Percentiles rank a stretch among this genome's conserved stretches.
Evolutionary conservation across 2,113 vertebrate species (phyloP).

Genomic region (Arenaria interpres): DNA sequence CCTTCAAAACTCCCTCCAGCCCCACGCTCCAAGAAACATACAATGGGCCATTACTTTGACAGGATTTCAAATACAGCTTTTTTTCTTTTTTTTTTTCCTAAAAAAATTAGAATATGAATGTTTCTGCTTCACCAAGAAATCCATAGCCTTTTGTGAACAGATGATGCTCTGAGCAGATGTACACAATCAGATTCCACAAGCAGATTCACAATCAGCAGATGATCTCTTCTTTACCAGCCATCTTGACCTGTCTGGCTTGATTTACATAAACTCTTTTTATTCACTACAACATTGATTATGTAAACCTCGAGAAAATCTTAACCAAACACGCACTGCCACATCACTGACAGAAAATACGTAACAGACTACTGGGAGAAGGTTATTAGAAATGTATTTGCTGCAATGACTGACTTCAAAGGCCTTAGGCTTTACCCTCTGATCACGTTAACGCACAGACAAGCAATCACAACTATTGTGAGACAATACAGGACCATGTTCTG

Average conservation of each 20-base stretch:
- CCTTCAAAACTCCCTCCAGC: not conserved
- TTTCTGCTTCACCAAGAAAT: not conserved
- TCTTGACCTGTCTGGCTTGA: conserved; percentile 41
- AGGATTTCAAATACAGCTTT: not conserved
- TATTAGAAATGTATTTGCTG: not conserved
- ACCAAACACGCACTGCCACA: not conserved
- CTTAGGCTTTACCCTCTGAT: not conserved
- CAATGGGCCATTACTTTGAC: not conserved
- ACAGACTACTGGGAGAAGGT: not conserved
- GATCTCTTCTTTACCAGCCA: conserved; percentile 31
- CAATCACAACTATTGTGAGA: not conserved
- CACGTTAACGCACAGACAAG: not conserved
- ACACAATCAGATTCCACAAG: not conserved
- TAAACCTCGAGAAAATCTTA: conserved; percentile 25
- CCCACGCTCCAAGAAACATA: not conserved
- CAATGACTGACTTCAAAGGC: not conserved
- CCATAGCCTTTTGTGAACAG: conserved; percentile 4
- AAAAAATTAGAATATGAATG: not conserved
- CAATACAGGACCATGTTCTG: not conserved
- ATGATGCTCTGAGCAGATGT: not conserved
- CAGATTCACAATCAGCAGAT: conserved; percentile 29
- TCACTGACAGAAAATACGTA: not conserved
- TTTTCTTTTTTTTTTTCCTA: not conserved
- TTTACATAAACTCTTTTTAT: conserved; percentile 35
- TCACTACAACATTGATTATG: conserved; percentile 7